Evolutionary conservation across 2,113 vertebrate genomes (phyloP).

Genomic region (Leptocoma aspasia): DNA sequence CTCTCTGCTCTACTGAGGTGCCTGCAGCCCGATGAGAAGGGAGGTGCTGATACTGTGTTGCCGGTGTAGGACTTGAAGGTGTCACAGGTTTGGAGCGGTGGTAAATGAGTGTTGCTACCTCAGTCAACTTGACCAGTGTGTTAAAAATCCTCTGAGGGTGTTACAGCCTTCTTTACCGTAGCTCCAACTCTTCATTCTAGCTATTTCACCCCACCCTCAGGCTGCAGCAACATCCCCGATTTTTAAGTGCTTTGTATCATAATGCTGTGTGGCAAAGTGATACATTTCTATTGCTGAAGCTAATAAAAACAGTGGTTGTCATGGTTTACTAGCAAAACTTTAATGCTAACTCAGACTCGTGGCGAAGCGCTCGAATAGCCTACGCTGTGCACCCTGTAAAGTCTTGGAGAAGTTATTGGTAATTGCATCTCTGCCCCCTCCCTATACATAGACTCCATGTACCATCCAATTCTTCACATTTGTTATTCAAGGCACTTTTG

Average conservation of each 20-base stretch:
- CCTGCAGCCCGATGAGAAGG: accelerated
- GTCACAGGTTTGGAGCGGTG: neutral
- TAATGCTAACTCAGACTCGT: neutral
- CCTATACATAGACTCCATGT: neutral
- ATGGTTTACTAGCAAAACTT: conserved; percentile 23
- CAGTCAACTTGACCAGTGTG: neutral
- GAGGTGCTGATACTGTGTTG: neutral
- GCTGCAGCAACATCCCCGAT: neutral
- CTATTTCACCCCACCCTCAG: neutral
- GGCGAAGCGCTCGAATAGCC: neutral
- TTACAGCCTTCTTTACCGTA: neutral
- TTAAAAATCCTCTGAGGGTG: neutral
- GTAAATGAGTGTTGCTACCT: neutral
- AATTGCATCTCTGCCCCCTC: conserved; percentile 14
- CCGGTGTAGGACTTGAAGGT: accelerated
- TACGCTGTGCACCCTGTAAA: neutral
- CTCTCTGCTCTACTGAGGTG: neutral
- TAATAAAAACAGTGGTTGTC: conserved; percentile 4
- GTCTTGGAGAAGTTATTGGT: neutral
- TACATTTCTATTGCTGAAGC: neutral
- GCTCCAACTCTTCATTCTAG: neutral
- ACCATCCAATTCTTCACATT: neutral
- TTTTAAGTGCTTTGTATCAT: neutral
- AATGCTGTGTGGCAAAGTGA: neutral
- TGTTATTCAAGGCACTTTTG: conserved; percentile 3